Base-by-base conservation (phyloP, 1,140 invertebrate species). In the Zophobas atratus region DNA sequence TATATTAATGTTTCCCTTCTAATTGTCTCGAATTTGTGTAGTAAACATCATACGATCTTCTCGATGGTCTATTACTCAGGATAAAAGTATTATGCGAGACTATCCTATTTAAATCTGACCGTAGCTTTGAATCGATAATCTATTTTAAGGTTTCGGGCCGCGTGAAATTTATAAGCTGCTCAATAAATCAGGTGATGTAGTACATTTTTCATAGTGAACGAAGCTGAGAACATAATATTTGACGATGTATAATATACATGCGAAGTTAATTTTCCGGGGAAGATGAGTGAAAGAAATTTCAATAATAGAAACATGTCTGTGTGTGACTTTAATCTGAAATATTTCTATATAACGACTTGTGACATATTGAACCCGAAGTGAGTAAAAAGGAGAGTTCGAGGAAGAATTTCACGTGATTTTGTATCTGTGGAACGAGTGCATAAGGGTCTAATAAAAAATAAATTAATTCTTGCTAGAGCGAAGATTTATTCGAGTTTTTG, bases 361-460 rank as follows among this genome's bases (percentile, higher is more conserved):
- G 36, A 67, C 60, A 67, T 67, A 67, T 67, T 67, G 39, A 67
- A 67, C n/a, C 20, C 43, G 57, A 63, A 63, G 60, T 67, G n/a
- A 41, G 39, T 67, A 39, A 67, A 67, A 67, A 67, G 60, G 60
- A 67, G 33, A 67, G 60, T 36, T 67, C 35, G 60, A 67, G 2
- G n/a, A 20, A n/a, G 38, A 39, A 41, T 67, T 43, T 67, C 43
- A 33, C 43, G 39, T 4, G 57, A 63, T 6, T 39, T 63, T 4
- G 3, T n/a, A 41, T 35, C 1, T 8, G 34, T 36, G 8, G 20
- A 60, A 60, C 1, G 49, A 51, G 6, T 51, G 49, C 20, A 20
- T 51, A 20, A 4, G 49, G 4, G 6, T 20, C 20, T 41, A 39
- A 33, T 20, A 43, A 67, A 39, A 67, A 67, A 67, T 41, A 67